Percentiles rank a stretch among this genome's conserved stretches.
These are phyloP conservation scores for Lepidurus packardi DNA, from an alignment of 1,140 invertebrate genomes.

Conservation along the genomic window DNA sequence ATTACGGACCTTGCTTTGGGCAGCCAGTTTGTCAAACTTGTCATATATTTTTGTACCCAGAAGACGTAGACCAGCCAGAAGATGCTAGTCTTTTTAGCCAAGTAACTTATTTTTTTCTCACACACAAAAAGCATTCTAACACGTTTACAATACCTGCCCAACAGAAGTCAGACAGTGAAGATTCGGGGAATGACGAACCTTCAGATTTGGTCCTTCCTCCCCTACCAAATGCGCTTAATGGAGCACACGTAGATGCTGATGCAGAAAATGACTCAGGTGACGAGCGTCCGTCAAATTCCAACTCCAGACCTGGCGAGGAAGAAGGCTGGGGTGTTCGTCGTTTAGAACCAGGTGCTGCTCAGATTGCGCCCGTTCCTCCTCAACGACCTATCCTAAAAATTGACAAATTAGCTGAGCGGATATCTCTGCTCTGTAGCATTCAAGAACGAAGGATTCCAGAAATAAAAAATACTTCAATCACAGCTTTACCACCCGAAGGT, in stretches of 20 bases:
- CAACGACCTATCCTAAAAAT: slow-evolving; percentile 40
- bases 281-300: not conserved
- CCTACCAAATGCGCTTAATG: not conserved
- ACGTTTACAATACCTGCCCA: slow-evolving; percentile 31
- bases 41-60: slow-evolving; percentile 81
- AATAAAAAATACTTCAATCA: slow-evolving; percentile 42
- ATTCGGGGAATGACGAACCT: slow-evolving; percentile 91
- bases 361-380: not conserved
- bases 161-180: slow-evolving; percentile 81
- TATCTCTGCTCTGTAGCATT: slow-evolving; percentile 42
- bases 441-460: slow-evolving; percentile 37
- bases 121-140: slow-evolving; percentile 32
- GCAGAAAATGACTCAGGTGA: slow-evolving; percentile 12
- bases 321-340: not conserved
- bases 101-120: slow-evolving; percentile 41
- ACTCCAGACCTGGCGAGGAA: not conserved
- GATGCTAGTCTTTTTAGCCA: slow-evolving; percentile 53
- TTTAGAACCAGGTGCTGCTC: not conserved
- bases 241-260: slow-evolving; percentile 24
- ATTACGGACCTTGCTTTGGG: slow-evolving; percentile 83
- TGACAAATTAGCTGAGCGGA: slow-evolving; percentile 46
- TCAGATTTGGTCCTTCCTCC: slow-evolving; percentile 53
- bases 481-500: slow-evolving; percentile 58
- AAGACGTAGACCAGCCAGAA: slow-evolving; percentile 57
- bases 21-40: slow-evolving; percentile 89